Percentiles rank a stretch among this genome's conserved stretches.
Evolutionary conservation across 2,113 vertebrate genomes (phyloP).

Genomic region (Mystacornis crossleyi): DNA sequence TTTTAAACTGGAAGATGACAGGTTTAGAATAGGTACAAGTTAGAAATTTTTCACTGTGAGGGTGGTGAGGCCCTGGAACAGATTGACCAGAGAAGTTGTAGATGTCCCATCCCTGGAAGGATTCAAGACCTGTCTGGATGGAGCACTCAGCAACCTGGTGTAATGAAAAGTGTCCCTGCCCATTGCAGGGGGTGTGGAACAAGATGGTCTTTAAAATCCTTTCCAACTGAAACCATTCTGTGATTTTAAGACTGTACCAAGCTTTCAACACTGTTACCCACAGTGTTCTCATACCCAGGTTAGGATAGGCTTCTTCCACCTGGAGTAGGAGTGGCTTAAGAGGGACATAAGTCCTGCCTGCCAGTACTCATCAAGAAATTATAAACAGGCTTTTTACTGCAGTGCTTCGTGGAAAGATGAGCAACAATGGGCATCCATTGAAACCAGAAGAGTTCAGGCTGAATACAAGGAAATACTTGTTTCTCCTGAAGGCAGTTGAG

Average conservation of each 20-base stretch:
- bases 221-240: neutral
- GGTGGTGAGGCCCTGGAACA: neutral
- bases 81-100: neutral
- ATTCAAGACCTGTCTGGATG: neutral
- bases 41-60: neutral
- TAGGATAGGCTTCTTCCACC: neutral
- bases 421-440: neutral
- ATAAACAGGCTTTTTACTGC: neutral
- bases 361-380: neutral
- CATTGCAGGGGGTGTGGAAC: neutral
- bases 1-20: neutral
- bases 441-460: neutral
- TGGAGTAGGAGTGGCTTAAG: neutral
- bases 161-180: neutral
- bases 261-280: neutral
- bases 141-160: neutral
- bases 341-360: neutral
- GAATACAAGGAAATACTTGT: neutral
- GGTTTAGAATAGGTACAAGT: neutral
- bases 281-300: neutral
- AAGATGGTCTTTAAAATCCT: neutral
- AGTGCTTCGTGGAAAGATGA: neutral
- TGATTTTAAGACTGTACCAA: neutral
- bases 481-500: neutral
- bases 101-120: neutral